These are phyloP conservation scores for Neoseiulus cucumeris DNA, from an alignment of 1,140 invertebrate genomes.

Conservation along the genomic window DNA sequence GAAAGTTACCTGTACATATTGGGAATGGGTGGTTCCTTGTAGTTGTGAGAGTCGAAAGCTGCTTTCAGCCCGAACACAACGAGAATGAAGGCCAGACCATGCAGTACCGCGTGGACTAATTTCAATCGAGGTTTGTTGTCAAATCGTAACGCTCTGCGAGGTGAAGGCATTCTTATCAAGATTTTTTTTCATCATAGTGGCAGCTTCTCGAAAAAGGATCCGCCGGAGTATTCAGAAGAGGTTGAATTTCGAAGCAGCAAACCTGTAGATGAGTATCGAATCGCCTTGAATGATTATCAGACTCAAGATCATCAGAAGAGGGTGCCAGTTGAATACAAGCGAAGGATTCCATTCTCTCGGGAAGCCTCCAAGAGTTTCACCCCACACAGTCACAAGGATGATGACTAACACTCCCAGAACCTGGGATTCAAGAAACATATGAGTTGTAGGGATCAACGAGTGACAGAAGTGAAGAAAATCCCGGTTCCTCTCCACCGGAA, in stretches of 20 bases:
- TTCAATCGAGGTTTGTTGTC: slow-evolving; percentile 53
- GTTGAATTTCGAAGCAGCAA: too few relatives aligned
- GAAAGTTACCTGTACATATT: slow-evolving; percentile 42
- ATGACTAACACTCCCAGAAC: slow-evolving; percentile 38
- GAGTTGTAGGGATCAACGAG: too few relatives aligned
- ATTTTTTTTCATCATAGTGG: too few relatives aligned
- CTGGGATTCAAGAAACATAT: slow-evolving; percentile 14
- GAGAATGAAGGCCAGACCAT: slow-evolving; percentile 43
- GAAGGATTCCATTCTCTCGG: slow-evolving; percentile 42
- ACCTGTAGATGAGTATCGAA: slow-evolving; percentile 47
- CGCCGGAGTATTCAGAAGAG: too few relatives aligned
- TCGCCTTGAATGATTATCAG: slow-evolving; percentile 65
- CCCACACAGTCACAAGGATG: slow-evolving; percentile 48
- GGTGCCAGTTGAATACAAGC: slow-evolving; percentile 73
- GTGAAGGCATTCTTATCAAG: too few relatives aligned
- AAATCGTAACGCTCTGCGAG: slow-evolving; percentile 44
- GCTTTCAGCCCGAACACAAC: slow-evolving; percentile 49
- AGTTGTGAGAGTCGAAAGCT: slow-evolving; percentile 65
- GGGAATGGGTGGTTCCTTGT: slow-evolving; percentile 36
- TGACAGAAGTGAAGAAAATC: too few relatives aligned
- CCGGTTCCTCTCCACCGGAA: too few relatives aligned
- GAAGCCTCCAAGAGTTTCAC: slow-evolving; percentile 50
- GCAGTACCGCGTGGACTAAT: slow-evolving; percentile 47
- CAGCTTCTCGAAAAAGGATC: too few relatives aligned
- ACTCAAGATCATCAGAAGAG: slow-evolving; percentile 62